Base-by-base conservation (phyloP, 2,797 vertebrate species). In the Lepus oiostolus region DNA sequence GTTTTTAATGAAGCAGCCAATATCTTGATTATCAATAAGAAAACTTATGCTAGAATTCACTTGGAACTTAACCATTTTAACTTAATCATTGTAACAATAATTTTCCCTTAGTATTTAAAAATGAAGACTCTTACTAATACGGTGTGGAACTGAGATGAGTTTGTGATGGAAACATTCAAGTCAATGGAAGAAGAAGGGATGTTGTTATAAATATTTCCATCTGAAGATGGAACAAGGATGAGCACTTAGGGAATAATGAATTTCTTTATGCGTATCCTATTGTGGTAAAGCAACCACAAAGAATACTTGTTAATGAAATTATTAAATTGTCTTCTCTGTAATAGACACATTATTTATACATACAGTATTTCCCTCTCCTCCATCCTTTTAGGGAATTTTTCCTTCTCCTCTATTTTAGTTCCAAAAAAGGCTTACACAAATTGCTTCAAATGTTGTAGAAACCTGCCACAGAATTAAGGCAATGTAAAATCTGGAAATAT, bases 201-300 rank as follows among this genome's bases (percentile, higher is more conserved):
- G 9, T 13, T 35, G 19, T 50, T 28, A 62, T 32, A 11, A 70
- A 67, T 80, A 26, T 54, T 92, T 77, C 35, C 68, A 67, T 72
- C 4, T 16, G 28, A 84, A 85, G 70, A 84, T 32, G 79, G 42
- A 42, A 42, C 42, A 42, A 42, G 42, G 42, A 42, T 63, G 74
- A 72, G 89, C 10, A 68, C 58, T 93, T 52, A 90, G 21, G 71
- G 54, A 32, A n/a, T 50, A 28, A 85, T 62, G 8, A 74, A 74
- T 63, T 85, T 77, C 21, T 47, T 50, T n/a, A 50, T 74, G 17
- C 22, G 50, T 85, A 62, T 74, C 92, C 70, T 76, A 82, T 12
- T 81, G 79, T 93, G 60, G 65, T 28, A 58, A 91, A 10, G 22
- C 8, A 93, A 80, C 14, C 50, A 93, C 83, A 92, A 74, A 26